Conservation (phyloP, 37 sponge, comb jelly and placozoan genomes). For the Crambe crambe region DNA sequence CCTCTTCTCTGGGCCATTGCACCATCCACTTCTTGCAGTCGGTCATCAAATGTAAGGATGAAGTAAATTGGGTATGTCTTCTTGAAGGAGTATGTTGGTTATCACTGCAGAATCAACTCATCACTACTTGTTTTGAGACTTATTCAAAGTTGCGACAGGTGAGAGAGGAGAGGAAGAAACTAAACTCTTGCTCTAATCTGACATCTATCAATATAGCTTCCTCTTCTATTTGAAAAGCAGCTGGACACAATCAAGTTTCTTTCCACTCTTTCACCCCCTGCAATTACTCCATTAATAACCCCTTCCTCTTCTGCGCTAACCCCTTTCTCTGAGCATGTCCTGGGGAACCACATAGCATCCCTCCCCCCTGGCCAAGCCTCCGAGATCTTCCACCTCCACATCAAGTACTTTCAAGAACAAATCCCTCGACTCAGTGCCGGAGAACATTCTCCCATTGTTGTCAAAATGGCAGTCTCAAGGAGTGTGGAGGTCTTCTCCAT, state of each 20-base stretch:
- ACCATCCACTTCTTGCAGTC: neutral
- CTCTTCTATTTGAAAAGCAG: constrained; percentile 1
- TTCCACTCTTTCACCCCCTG: neutral
- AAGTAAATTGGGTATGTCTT: too few species aligned
- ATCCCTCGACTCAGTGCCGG: neutral
- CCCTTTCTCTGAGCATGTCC: neutral
- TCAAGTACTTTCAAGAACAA: neutral
- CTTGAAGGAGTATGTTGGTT: constrained; percentile 3
- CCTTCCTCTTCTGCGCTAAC: neutral
- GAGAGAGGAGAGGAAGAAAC: too few species aligned
- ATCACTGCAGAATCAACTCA: neutral
- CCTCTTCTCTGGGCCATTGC: constrained; percentile 12
- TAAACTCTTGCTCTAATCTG: too few species aligned
- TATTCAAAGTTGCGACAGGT: constrained; percentile 57
- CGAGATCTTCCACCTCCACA: constrained; percentile 4
- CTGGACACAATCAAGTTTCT: neutral
- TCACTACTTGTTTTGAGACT: constrained; percentile 9
- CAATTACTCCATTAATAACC: neutral
- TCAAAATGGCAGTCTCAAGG: neutral
- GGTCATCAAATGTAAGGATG: neutral
- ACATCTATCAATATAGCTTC: constrained; percentile 24
- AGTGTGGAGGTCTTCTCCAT: neutral
- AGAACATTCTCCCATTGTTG: neutral
- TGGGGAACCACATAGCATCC: constrained; percentile 1
- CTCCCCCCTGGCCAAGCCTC: constrained; percentile 27